phyloP scores from a whole-genome alignment of 2,888 invertebrate genomes.

The Cancer borealis region DNA sequence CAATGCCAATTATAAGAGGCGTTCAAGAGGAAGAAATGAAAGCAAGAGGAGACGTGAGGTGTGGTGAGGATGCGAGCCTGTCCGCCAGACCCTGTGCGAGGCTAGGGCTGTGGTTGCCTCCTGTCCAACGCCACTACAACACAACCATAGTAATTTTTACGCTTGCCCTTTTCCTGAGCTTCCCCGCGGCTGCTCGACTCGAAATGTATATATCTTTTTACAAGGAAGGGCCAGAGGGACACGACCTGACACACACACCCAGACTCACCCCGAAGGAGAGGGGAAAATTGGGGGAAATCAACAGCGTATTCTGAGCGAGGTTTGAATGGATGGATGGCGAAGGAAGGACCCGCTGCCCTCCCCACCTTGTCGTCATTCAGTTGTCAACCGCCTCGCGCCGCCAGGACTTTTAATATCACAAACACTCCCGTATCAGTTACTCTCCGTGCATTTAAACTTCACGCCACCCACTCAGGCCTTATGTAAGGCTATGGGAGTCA shows the following conservation, averaged over 20 bases:
- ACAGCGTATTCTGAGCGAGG: neutral
- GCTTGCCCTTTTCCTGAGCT: constrained; percentile 13
- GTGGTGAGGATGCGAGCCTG: neutral
- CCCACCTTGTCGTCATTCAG: constrained; percentile 1
- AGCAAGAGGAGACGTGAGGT: neutral
- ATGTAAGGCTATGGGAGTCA: neutral
- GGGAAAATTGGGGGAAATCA: neutral
- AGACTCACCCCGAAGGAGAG: neutral
- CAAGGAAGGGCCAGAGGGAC: neutral
- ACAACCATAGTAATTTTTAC: neutral
- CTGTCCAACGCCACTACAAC: constrained; percentile 9
- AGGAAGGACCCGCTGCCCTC: neutral
- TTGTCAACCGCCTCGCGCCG: neutral
- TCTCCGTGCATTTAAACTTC: neutral
- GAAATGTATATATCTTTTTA: neutral
- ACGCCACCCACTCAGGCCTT: neutral
- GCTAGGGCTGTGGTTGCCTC: constrained; percentile 10
- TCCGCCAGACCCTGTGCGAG: neutral
- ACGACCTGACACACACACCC: neutral
- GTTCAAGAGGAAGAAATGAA: neutral
- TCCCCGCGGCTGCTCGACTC: neutral
- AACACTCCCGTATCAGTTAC: neutral
- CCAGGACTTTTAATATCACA: constrained; percentile 1
- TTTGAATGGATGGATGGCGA: neutral
- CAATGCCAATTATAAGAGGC: neutral